Evolutionary conservation across 2,888 invertebrate species (phyloP).

Genomic region (Griposia aprilina): DNA sequence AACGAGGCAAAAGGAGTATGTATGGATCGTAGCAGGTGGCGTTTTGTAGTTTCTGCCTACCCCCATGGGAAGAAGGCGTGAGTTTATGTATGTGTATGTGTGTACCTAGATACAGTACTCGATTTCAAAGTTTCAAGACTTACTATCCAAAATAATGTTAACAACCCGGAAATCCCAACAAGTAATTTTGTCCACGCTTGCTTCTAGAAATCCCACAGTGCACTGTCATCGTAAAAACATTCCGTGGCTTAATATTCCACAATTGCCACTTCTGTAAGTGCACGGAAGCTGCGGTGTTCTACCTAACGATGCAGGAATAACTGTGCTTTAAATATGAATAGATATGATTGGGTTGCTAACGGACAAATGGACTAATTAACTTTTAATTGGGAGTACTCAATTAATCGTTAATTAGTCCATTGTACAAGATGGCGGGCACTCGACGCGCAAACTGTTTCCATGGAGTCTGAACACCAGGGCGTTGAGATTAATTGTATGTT

Average conservation of each 20-base stretch:
- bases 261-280: slow-evolving; percentile 71
- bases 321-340: slow-evolving; percentile 27
- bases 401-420: too few relatives aligned
- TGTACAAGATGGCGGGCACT: too few relatives aligned
- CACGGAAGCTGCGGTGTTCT: slow-evolving; percentile 44
- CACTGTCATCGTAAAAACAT: slow-evolving; percentile 85
- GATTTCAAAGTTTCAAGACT: not conserved
- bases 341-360: not conserved
- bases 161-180: not conserved
- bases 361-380: not conserved
- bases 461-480: too few relatives aligned
- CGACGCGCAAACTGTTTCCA: too few relatives aligned
- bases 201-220: slow-evolving; percentile 29
- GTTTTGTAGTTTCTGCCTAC: too few relatives aligned
- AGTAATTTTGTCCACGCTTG: not conserved
- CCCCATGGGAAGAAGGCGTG: too few relatives aligned
- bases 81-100: too few relatives aligned
- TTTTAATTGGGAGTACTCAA: not conserved
- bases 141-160: not conserved
- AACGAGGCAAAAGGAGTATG: too few relatives aligned
- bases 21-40: too few relatives aligned
- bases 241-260: slow-evolving; percentile 82
- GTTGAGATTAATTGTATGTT: too few relatives aligned
- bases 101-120: too few relatives aligned
- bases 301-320: slow-evolving; percentile 40